Percentiles rank a stretch among this genome's conserved stretches.
Evolutionary conservation across 2,797 vertebrate genomes (phyloP).

Genomic region (Antennarius maculatus): DNA sequence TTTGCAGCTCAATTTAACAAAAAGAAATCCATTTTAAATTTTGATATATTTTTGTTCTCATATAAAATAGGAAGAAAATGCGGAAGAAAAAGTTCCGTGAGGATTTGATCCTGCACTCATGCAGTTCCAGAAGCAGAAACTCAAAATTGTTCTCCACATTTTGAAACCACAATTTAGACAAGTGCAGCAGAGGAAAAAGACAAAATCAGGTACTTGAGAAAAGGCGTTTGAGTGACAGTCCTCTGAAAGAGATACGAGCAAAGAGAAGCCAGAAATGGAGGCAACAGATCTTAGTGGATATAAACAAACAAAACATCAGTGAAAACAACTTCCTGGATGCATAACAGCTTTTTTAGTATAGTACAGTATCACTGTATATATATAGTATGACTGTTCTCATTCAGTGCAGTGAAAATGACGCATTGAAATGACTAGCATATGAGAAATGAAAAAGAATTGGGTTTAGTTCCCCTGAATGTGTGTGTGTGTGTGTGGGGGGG

Average conservation of each 20-base stretch:
- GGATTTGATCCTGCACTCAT: conserved; percentile 11
- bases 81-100: conserved; percentile 6
- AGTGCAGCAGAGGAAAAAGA: conserved; percentile 6
- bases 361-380: not conserved
- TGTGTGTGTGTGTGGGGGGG: conserved; percentile 12
- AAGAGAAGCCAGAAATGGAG: not conserved
- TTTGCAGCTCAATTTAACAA: conserved; percentile 34
- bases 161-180: conserved; percentile 19
- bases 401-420: too few relatives aligned
- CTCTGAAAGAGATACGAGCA: conserved; percentile 7
- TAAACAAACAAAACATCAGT: conserved; percentile 6
- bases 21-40: not conserved
- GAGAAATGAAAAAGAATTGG: conserved; percentile 21
- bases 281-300: conserved; percentile 7
- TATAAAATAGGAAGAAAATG: conserved; percentile 3
- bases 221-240: conserved; percentile 19
- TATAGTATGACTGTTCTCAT: conserved; percentile 3
- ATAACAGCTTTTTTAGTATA: too few relatives aligned
- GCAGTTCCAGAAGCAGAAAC: conserved; percentile 20
- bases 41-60: not conserved
- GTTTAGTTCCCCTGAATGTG: conserved; percentile 13
- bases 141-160: conserved; percentile 13
- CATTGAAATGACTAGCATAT: not conserved
- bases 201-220: conserved; percentile 7
- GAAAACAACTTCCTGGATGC: too few relatives aligned